Base-by-base conservation (phyloP, 2,113 vertebrate genomes). In the Oreochromis aureus region DNA sequence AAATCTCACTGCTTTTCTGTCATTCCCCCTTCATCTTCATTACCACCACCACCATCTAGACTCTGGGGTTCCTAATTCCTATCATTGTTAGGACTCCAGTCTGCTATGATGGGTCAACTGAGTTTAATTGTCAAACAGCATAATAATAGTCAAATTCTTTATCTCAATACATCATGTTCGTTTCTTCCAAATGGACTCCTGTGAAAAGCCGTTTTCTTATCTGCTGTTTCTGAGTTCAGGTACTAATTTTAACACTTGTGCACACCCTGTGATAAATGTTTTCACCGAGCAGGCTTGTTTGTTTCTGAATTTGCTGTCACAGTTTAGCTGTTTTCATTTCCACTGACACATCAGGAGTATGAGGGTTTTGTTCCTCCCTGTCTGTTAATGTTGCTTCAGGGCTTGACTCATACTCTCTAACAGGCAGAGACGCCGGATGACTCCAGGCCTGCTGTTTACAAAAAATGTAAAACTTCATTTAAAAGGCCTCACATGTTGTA, bases 211-310 rank as follows among this genome's bases (percentile, higher is more conserved):
- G 2, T 22, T 54, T 54, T 54, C 16, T 7, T 51, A 19, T 6
- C 16, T 18, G 16, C 48, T 51, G 16, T 51, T 51, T 19, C 18
- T 9, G 51, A 53, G 19, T 54, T n/a, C 9, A n/a, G 19, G 19
- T n/a, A 10, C 8, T n/a, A 10, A 54, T 6, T 11, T 55, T 24
- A 11, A 55, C 5, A 5, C 53, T 55, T 22, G 10, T 16, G 12
- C 0, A 10, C 0, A 10, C 9, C 15, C 3, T 71, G 39, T 27
- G 36, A 71, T 9, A 16, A 16, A 46, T 73, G 13, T 69, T 41
- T 69, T 41, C 0, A 22, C 19, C 0, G 11, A 22, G 34, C 63
- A 39, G 34, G 63, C n/a, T 69, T 2, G 63, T 27, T 73, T 16
- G 13, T 46, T 27, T 73, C 66, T 46, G 2, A 73, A 6, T 73